Evolutionary conservation across 2,888 invertebrate species (phyloP).

Genomic region (Alloscopus bannaensis): DNA sequence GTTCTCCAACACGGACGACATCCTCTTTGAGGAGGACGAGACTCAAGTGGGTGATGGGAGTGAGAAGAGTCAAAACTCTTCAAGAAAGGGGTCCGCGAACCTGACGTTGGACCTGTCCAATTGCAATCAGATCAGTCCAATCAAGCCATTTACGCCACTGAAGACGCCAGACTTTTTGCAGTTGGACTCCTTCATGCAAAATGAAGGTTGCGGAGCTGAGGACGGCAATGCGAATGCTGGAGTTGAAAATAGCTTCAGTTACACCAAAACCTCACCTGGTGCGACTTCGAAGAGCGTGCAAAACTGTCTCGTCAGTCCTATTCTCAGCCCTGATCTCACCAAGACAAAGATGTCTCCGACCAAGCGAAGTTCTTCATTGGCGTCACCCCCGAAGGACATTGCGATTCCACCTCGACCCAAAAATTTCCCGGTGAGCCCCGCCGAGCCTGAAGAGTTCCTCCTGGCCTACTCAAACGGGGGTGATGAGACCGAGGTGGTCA

Average conservation of each 20-base stretch:
- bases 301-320: conserved; percentile 37
- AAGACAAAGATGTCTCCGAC: conserved; percentile 28
- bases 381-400: conserved; percentile 43
- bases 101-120: conserved; percentile 37
- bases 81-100: conserved; percentile 9
- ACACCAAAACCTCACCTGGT: background rate
- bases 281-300: background rate
- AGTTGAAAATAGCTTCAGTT: background rate
- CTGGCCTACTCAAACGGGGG: conserved; percentile 6
- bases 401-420: conserved; percentile 47
- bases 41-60: background rate
- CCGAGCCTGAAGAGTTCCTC: conserved; percentile 46
- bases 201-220: background rate
- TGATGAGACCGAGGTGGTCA: background rate
- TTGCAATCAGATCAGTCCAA: background rate
- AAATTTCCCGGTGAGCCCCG: conserved; percentile 51
- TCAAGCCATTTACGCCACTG: conserved; percentile 51
- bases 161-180: conserved; percentile 56
- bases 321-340: conserved; percentile 44
- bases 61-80: conserved; percentile 5
- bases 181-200: conserved; percentile 8
- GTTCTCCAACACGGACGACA: conserved; percentile 9
- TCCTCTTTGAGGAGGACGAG: background rate
- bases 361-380: too few species aligned
- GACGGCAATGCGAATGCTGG: too few species aligned